Conservation (phyloP, 2,797 vertebrate species). For the Falco columbarius region DNA sequence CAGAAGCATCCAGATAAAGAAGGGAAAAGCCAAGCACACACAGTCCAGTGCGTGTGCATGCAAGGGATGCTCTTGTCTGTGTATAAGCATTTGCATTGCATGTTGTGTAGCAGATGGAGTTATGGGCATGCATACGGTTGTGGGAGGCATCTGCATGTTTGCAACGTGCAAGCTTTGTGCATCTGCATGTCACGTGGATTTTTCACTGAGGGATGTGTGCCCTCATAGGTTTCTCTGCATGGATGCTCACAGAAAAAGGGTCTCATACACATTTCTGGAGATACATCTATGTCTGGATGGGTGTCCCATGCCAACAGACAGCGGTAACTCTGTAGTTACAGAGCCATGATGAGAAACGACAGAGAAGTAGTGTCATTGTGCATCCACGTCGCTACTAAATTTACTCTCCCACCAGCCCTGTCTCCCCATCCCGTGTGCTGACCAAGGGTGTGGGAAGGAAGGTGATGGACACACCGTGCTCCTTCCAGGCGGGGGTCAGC, state of each 20-base stretch:
- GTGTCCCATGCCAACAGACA: neutral
- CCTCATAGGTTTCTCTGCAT: neutral
- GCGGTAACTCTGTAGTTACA: neutral
- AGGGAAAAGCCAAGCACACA: neutral
- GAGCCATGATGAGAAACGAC: accelerated
- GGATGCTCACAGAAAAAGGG: neutral
- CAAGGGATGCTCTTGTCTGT: neutral
- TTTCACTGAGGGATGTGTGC: neutral
- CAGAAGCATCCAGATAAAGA: neutral
- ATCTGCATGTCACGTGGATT: accelerated
- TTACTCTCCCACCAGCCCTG: neutral
- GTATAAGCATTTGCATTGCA: neutral
- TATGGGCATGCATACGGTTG: neutral
- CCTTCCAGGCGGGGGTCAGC: neutral
- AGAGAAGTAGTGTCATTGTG: neutral
- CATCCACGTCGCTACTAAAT: neutral
- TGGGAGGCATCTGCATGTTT: neutral
- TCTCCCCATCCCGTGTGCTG: accelerated
- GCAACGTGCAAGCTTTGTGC: neutral
- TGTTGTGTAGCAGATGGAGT: neutral
- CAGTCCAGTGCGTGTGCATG: accelerated
- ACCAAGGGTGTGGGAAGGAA: accelerated
- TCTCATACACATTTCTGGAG: neutral
- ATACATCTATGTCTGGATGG: accelerated
- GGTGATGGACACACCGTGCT: accelerated